Evolutionary conservation across 1,140 invertebrate genomes (phyloP).

Genomic region (Drosophila kanapiae): DNA sequence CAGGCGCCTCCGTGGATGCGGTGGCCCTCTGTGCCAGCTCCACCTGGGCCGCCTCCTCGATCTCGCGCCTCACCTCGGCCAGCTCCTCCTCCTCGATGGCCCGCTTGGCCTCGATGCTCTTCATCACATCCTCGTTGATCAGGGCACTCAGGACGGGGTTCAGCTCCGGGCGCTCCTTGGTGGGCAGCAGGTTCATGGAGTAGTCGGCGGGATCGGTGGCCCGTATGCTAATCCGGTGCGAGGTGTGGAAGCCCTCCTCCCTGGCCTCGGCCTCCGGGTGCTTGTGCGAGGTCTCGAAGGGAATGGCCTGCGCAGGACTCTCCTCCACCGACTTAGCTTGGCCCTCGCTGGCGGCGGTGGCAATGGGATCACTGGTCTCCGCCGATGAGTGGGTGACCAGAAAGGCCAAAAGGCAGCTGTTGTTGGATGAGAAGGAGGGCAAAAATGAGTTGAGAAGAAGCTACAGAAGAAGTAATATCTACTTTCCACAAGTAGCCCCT

Average conservation of each 20-base stretch:
- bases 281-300: slow-evolving; percentile 81
- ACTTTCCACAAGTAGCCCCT: neutral
- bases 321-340: slow-evolving; percentile 12
- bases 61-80: slow-evolving; percentile 70
- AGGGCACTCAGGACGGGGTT: slow-evolving; percentile 81
- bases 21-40: slow-evolving; percentile 40
- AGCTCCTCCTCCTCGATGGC: slow-evolving; percentile 81
- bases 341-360: slow-evolving; percentile 19
- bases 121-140: slow-evolving; percentile 85
- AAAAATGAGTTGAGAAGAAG: neutral
- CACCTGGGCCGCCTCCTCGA: slow-evolving; percentile 56
- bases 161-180: slow-evolving; percentile 82
- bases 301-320: neutral
- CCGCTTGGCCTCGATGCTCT: slow-evolving; percentile 84
- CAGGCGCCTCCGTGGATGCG: slow-evolving; percentile 49
- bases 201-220: slow-evolving; percentile 63
- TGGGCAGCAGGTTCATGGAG: slow-evolving; percentile 78
- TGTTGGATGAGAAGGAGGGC: neutral
- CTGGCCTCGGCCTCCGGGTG: slow-evolving; percentile 55
- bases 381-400: slow-evolving; percentile 22
- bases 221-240: slow-evolving; percentile 71
- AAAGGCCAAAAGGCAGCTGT: slow-evolving; percentile 61
- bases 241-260: slow-evolving; percentile 75
- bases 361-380: slow-evolving; percentile 12
- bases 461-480: neutral